phyloP scores from a whole-genome alignment of 2,797 vertebrate species.

The Girardinus metallicus region DNA sequence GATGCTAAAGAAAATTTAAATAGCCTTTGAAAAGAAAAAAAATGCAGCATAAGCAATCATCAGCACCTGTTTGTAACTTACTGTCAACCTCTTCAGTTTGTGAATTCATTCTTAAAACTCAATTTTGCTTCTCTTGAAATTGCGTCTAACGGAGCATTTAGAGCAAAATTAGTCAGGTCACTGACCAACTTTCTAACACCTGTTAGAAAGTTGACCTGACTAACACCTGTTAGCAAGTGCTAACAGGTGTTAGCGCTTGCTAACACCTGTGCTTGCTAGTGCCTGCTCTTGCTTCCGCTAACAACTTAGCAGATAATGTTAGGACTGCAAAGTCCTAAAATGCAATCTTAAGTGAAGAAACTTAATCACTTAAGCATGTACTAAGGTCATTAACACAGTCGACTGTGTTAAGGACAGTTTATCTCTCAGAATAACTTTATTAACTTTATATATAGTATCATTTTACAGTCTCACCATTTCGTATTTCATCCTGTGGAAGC shows the following conservation, averaged over 20 bases:
- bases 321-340: background rate
- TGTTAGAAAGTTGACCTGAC: too few relatives aligned
- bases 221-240: too few relatives aligned
- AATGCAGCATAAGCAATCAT: background rate
- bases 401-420: background rate
- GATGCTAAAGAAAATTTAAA: background rate
- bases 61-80: background rate
- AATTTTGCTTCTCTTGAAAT: background rate
- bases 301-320: background rate
- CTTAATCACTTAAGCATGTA: background rate
- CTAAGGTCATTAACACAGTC: background rate
- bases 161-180: background rate
- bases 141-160: background rate
- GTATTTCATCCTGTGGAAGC: background rate
- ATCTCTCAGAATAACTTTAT: background rate
- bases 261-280: background rate
- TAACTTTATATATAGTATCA: background rate
- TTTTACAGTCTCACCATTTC: background rate
- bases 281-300: background rate
- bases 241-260: too few relatives aligned
- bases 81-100: background rate
- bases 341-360: background rate
- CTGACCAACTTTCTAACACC: too few relatives aligned
- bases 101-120: background rate
- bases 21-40: background rate